phyloP scores from a whole-genome alignment of 92 coral and sea anemone genomes.

The Epizoanthus stellaris region DNA sequence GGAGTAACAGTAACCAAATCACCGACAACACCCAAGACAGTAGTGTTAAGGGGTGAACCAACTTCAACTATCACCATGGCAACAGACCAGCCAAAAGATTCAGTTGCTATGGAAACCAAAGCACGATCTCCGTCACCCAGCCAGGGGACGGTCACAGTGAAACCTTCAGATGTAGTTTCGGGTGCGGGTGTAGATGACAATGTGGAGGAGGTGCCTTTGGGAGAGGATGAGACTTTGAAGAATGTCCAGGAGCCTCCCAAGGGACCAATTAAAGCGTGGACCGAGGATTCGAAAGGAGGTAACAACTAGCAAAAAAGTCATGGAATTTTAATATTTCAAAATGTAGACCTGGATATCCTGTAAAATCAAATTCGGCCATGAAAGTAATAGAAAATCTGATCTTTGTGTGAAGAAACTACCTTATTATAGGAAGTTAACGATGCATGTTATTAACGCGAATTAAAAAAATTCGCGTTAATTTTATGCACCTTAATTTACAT shows the following conservation, averaged over 20 bases:
- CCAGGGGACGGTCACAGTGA: not conserved
- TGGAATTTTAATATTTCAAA: no score
- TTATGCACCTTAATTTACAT: no score
- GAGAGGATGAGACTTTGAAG: conserved; percentile 17
- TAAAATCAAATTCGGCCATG: no score
- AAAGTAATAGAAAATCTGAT: no score
- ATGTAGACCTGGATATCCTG: no score
- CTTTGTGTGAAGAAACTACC: no score
- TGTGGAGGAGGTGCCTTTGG: conserved; percentile 37
- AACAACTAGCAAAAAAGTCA: not conserved
- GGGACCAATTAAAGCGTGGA: conserved; percentile 90
- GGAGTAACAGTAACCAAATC: conserved; percentile 82
- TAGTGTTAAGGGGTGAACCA: conserved; percentile 50
- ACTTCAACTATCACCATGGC: conserved; percentile 22
- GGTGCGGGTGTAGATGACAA: conserved; percentile 19
- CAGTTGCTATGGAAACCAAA: not conserved
- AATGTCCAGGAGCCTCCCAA: conserved; percentile 49
- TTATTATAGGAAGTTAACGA: no score
- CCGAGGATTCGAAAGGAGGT: conserved; percentile 52
- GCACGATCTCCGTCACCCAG: not conserved
- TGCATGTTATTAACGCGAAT: no score
- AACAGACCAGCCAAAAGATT: conserved; percentile 20
- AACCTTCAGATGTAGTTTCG: not conserved
- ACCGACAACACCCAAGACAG: conserved; percentile 73
- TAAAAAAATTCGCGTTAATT: no score